Evolutionary conservation across 2,113 vertebrate species (phyloP).

Genomic region (Cromileptes altivelis): DNA sequence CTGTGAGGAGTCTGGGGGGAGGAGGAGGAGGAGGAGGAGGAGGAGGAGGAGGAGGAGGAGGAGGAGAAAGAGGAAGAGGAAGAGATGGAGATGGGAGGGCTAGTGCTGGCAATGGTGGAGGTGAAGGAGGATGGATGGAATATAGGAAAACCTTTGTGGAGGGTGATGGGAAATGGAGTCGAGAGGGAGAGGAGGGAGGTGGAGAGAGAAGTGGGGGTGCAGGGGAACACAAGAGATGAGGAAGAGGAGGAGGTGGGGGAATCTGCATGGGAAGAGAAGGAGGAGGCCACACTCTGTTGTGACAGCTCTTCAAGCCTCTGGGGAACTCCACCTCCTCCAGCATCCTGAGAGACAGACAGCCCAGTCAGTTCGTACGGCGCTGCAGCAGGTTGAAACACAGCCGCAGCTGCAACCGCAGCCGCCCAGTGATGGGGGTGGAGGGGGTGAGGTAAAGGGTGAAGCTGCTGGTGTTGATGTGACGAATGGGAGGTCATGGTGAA

Average conservation of each 20-base stretch:
- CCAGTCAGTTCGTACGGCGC: constrained; percentile 83
- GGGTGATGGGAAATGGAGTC: constrained; percentile 89
- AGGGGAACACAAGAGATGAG: constrained; percentile 78
- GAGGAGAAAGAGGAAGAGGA: constrained; percentile 69
- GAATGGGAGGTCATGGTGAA: constrained; percentile 81
- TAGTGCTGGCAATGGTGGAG: constrained; percentile 66
- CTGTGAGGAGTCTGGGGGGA: constrained; percentile 83
- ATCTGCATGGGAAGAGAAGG: constrained; percentile 51
- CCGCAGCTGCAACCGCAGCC: not conserved
- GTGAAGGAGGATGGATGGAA: constrained; percentile 84
- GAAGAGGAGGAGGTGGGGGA: constrained; percentile 65
- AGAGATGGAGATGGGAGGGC: constrained; percentile 77
- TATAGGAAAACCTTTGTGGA: constrained; percentile 87
- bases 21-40: constrained; percentile 61
- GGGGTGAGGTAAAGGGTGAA: constrained; percentile 85
- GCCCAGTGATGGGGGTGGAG: constrained; percentile 91
- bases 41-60: rapidly evolving
- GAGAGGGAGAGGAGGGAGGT: constrained; percentile 92
- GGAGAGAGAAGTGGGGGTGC: constrained; percentile 87
- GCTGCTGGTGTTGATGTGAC: constrained; percentile 62
- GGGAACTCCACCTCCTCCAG: constrained; percentile 83
- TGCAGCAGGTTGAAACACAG: constrained; percentile 84
- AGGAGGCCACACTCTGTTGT: constrained; percentile 80
- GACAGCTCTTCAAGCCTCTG: constrained; percentile 87
- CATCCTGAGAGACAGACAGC: constrained; percentile 49